Evolutionary conservation across 1,140 invertebrate species (phyloP).

Genomic region (Phymastichus coffea): DNA sequence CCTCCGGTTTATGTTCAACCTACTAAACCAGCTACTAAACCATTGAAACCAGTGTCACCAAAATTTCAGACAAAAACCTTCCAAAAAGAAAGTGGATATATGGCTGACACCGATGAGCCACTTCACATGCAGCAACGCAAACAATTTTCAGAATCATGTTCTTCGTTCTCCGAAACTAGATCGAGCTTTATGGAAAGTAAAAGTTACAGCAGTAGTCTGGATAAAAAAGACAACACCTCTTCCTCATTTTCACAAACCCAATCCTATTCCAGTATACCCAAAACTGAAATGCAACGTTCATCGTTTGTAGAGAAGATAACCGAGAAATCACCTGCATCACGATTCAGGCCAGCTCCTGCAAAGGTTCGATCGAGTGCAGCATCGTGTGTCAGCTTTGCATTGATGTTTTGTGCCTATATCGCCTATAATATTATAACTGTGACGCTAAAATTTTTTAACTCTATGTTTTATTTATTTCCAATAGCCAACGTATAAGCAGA

Average conservation of each 20-base stretch:
- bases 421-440: no score
- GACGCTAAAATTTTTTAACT: no score
- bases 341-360: conserved; percentile 33
- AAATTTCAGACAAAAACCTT: conserved; percentile 58
- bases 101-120: conserved; percentile 72
- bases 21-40: conserved; percentile 33
- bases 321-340: conserved; percentile 30
- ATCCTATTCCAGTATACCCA: conserved; percentile 32
- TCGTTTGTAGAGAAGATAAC: conserved; percentile 45
- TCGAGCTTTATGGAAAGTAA: conserved; percentile 45
- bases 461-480: no score
- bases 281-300: conserved; percentile 42
- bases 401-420: conserved; percentile 5
- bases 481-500: no score
- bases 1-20: conserved; percentile 58
- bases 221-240: conserved; percentile 39
- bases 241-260: conserved; percentile 31
- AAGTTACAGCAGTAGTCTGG: conserved; percentile 39
- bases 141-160: conserved; percentile 41
- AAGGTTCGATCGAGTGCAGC: conserved; percentile 47
- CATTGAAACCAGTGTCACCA: conserved; percentile 59
- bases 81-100: conserved; percentile 66
- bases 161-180: conserved; percentile 44
- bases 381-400: conserved; percentile 36
- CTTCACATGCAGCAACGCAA: conserved; percentile 36